Conservation (phyloP, 2,113 vertebrate genomes). For the Orcinus orca region DNA sequence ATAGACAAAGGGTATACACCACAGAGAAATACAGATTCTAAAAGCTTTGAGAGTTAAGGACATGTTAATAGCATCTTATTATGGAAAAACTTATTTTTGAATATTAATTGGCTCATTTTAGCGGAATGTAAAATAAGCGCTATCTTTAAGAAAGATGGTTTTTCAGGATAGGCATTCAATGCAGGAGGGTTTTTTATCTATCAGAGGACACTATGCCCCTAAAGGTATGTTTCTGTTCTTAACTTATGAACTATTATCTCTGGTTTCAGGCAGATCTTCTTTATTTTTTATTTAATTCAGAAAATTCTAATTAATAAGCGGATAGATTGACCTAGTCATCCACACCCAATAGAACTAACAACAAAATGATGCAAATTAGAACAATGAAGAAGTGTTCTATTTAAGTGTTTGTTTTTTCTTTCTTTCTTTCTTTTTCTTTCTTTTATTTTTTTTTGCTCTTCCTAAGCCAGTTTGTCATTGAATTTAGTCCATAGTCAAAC, state of each 20-base stretch:
- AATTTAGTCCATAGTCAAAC: not conserved
- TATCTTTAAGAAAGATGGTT: not conserved
- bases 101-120: slow-evolving; percentile 38
- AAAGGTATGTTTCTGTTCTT: not conserved
- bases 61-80: not conserved
- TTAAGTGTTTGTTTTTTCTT: not conserved
- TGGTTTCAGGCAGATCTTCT: not conserved
- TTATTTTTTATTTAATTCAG: slow-evolving; percentile 23
- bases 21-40: not conserved
- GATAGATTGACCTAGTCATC: not conserved
- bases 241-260: not conserved
- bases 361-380: not conserved
- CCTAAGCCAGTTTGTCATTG: not conserved
- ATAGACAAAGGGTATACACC: not conserved
- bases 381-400: not conserved
- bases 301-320: not conserved
- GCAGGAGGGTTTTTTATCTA: not conserved
- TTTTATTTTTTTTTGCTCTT: not conserved
- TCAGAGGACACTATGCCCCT: not conserved
- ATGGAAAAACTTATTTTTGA: slow-evolving; percentile 3
- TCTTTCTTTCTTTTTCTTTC: not conserved
- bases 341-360: not conserved
- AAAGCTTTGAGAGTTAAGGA: not conserved
- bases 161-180: not conserved
- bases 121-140: not conserved